Evolutionary conservation across 1,140 invertebrate species (phyloP).

Genomic region (Polypedilum vanderplanki): DNA sequence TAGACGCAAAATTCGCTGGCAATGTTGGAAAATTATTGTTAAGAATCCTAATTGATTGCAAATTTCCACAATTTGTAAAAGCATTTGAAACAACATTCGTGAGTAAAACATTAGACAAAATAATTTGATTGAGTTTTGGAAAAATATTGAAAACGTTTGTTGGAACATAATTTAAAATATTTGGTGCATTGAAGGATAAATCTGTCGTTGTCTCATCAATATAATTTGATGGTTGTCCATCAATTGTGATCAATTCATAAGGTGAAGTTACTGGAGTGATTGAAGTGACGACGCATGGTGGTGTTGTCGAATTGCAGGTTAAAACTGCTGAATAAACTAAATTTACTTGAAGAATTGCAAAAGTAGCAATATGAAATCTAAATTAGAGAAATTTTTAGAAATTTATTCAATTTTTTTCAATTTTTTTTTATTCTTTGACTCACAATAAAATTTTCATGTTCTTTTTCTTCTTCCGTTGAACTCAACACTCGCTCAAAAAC

Average conservation of each 20-base stretch:
- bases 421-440: too few relatives aligned
- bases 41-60: background rate
- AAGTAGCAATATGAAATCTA: too few relatives aligned
- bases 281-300: background rate
- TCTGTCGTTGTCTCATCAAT: background rate
- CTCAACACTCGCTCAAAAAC: too few relatives aligned
- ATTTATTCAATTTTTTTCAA: too few relatives aligned
- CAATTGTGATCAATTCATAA: background rate
- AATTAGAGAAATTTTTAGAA: too few relatives aligned
- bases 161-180: background rate
- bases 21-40: background rate
- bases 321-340: background rate
- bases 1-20: background rate
- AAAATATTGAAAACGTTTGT: background rate
- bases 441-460: too few relatives aligned
- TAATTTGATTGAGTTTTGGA: background rate
- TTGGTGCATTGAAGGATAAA: background rate
- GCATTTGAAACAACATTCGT: background rate
- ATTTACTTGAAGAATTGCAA: background rate
- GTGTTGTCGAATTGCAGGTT: background rate
- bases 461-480: too few relatives aligned
- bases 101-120: background rate
- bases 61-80: background rate
- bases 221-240: background rate
- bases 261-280: background rate